Conservation (phyloP, 2,113 vertebrate species). For the Pluvianellus socialis region DNA sequence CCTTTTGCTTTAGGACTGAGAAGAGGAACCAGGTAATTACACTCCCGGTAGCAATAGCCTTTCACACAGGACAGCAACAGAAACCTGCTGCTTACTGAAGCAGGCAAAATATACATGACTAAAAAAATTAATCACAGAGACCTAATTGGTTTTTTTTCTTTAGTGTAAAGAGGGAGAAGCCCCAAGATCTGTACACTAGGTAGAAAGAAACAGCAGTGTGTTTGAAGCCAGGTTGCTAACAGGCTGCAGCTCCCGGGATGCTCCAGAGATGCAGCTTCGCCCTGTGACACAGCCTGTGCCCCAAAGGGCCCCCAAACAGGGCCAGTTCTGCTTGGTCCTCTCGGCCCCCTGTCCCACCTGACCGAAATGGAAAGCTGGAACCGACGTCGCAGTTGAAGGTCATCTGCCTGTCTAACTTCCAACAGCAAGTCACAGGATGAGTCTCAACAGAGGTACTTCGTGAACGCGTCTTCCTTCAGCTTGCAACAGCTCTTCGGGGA, state of each 20-base stretch:
- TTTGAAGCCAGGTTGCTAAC: not conserved
- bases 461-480: not conserved
- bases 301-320: accelerated
- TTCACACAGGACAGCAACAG: not conserved
- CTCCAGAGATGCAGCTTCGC: not conserved
- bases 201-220: not conserved
- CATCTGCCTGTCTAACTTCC: not conserved
- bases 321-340: not conserved
- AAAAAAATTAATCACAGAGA: not conserved
- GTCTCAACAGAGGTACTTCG: not conserved
- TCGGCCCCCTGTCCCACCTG: not conserved
- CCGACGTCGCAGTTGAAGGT: accelerated
- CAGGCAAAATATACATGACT: not conserved
- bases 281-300: accelerated
- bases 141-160: not conserved
- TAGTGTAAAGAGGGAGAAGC: not conserved
- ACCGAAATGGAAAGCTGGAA: not conserved
- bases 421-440: accelerated
- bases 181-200: too few species aligned
- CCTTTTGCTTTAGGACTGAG: not conserved
- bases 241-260: not conserved
- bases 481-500: not conserved
- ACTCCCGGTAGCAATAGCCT: not conserved
- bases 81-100: not conserved
- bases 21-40: not conserved